These are phyloP conservation scores for Ianthella basta DNA, from an alignment of 37 sponge, comb jelly and placozoan species.

Conservation along the genomic window DNA sequence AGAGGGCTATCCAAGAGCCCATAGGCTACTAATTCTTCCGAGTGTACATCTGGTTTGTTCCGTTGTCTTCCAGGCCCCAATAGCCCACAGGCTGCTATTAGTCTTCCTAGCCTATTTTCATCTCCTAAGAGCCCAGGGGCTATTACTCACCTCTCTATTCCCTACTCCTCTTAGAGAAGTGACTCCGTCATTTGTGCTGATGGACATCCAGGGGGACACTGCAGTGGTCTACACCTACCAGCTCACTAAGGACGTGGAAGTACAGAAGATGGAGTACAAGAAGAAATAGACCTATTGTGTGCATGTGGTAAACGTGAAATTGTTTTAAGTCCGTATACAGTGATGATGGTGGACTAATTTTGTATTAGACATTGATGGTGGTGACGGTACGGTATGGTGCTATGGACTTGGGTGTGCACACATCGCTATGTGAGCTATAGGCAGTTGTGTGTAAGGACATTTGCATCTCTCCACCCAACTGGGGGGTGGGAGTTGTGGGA, in stretches of 20 bases:
- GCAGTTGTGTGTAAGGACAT: too few relatives aligned
- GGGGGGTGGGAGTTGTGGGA: too few relatives aligned
- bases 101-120: too few relatives aligned
- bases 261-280: conserved; percentile 96
- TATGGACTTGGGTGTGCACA: neutral
- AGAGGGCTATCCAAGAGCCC: too few relatives aligned
- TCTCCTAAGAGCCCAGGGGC: too few relatives aligned
- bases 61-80: too few relatives aligned
- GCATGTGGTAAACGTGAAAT: neutral
- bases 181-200: conserved; percentile 94
- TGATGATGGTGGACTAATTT: neutral
- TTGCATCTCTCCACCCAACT: too few relatives aligned
- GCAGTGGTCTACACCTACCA: conserved; percentile 94
- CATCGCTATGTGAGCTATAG: too few relatives aligned
- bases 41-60: too few relatives aligned
- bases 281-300: conserved; percentile 43
- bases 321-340: too few relatives aligned
- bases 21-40: too few relatives aligned
- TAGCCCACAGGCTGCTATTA: too few relatives aligned
- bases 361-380: neutral
- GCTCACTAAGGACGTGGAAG: conserved; percentile 82
- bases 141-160: neutral
- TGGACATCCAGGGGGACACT: conserved; percentile 92
- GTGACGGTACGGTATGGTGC: neutral
- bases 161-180: conserved; percentile 56